Conservation (phyloP, 2,797 vertebrate species). For the Rhabdophis nuchalis region DNA sequence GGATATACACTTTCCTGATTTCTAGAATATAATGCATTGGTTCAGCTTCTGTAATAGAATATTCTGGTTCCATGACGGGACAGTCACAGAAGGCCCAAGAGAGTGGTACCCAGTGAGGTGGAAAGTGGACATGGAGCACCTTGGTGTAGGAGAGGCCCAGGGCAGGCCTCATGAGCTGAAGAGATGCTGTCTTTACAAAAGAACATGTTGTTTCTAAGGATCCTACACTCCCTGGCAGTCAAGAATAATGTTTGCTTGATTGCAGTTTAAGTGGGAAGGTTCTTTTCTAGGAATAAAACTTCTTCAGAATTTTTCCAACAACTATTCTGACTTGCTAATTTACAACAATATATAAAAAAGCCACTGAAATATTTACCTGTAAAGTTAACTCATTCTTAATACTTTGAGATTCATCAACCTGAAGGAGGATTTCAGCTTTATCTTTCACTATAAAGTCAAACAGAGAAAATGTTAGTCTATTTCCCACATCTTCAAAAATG, state of each 20-base stretch:
- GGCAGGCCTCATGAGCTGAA: not conserved
- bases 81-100: not conserved
- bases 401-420: slow-evolving; percentile 86
- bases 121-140: not conserved
- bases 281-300: not conserved
- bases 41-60: not conserved
- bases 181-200: not conserved
- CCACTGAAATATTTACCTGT: slow-evolving; percentile 74
- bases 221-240: not conserved
- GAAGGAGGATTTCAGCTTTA: slow-evolving; percentile 92
- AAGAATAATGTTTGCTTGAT: not conserved
- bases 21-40: not conserved
- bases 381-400: slow-evolving; percentile 92
- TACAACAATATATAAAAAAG: not conserved
- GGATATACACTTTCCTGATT: not conserved
- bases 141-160: not conserved
- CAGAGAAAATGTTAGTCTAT: slow-evolving; percentile 33
- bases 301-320: not conserved
- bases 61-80: not conserved
- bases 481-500: not conserved
- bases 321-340: not conserved
- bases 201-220: not conserved
- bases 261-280: not conserved
- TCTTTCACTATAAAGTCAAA: slow-evolving; percentile 84
- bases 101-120: not conserved